Conservation (phyloP, 2,888 invertebrate genomes). For the Spialia ferax region DNA sequence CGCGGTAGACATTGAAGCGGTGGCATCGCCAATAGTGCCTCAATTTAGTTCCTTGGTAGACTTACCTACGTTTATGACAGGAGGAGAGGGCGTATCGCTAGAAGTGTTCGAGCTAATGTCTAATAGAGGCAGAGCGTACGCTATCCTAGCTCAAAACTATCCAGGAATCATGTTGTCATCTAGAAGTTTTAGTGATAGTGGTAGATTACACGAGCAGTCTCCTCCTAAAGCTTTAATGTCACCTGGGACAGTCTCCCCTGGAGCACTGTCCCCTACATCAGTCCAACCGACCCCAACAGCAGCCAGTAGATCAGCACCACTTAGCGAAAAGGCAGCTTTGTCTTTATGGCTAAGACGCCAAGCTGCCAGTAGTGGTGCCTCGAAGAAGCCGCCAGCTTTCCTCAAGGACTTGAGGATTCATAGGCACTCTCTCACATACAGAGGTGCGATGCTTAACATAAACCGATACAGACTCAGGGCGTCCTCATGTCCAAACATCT, state of each 20-base stretch:
- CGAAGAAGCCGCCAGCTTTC: constrained; percentile 88
- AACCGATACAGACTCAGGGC: constrained; percentile 93
- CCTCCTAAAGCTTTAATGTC: constrained; percentile 69
- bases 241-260: constrained; percentile 60
- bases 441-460: constrained; percentile 95
- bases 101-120: constrained; percentile 92
- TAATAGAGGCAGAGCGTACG: constrained; percentile 89
- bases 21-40: constrained; percentile 73
- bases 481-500: constrained; percentile 96
- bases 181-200: constrained; percentile 90
- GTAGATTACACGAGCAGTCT: constrained; percentile 74
- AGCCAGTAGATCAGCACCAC: constrained; percentile 55
- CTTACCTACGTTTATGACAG: constrained; percentile 93
- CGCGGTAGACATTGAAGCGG: constrained; percentile 67
- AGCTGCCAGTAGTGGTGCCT: constrained; percentile 60
- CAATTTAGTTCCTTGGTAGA: constrained; percentile 93
- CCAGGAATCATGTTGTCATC: constrained; percentile 91
- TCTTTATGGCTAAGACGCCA: constrained; percentile 87
- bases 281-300: constrained; percentile 54
- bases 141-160: constrained; percentile 91
- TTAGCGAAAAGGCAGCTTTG: constrained; percentile 79
- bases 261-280: constrained; percentile 62
- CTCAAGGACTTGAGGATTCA: constrained; percentile 91
- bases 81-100: constrained; percentile 91
- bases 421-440: constrained; percentile 92